A percentile compares a stretch with the other conserved stretches of the same genome.
Evolutionary conservation across 1,140 invertebrate species (phyloP).

Genomic region (Gonioctena quinquepunctata): DNA sequence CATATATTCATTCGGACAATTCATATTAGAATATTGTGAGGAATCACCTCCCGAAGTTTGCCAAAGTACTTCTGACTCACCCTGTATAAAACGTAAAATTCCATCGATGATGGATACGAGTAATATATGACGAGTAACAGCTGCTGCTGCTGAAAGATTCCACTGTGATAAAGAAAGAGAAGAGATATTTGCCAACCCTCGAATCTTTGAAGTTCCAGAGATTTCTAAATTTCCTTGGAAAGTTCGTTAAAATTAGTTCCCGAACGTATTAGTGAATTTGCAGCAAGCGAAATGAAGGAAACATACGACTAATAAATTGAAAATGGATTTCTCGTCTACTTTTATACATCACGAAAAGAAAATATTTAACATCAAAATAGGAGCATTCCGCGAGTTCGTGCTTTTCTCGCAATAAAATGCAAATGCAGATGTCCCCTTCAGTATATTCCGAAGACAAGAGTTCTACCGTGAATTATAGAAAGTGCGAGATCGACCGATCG

Average conservation of each 20-base stretch:
- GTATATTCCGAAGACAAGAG: conserved; percentile 1
- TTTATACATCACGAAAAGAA: conserved; percentile 2
- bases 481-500: background rate
- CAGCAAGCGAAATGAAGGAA: background rate
- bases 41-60: too few relatives aligned
- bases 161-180: background rate
- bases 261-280: background rate
- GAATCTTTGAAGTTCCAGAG: background rate
- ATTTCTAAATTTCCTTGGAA: background rate
- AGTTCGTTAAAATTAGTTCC: background rate
- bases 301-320: background rate
- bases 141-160: too few relatives aligned
- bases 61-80: too few relatives aligned
- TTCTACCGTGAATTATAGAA: conserved; percentile 8
- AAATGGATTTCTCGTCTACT: background rate
- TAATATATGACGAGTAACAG: too few relatives aligned
- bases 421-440: conserved; percentile 11
- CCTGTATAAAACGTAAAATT: too few relatives aligned
- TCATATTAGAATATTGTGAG: too few relatives aligned
- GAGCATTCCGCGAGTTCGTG: background rate
- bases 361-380: conserved; percentile 14
- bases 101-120: too few relatives aligned
- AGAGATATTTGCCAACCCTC: background rate
- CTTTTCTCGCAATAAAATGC: conserved; percentile 13
- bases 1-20: too few relatives aligned